Conservation (phyloP, 2,113 vertebrate species). For the Nymphicus hollandicus region DNA sequence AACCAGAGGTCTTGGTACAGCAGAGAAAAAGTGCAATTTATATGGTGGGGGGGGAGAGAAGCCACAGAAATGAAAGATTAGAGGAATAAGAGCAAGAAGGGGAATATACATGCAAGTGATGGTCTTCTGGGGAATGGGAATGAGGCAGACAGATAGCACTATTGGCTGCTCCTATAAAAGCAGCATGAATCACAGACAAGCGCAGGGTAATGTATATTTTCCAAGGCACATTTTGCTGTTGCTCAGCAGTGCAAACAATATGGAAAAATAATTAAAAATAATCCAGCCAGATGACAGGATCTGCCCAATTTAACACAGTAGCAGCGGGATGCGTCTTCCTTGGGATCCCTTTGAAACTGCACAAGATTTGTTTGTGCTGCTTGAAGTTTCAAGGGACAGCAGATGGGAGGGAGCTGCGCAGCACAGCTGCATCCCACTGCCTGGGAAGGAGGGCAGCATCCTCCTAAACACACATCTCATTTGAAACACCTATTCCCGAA, state of each 20-base stretch:
- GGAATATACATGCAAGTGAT: fast-evolving
- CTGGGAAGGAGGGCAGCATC: not conserved
- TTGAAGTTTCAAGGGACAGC: not conserved
- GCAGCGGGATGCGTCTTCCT: not conserved
- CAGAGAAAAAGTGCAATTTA: not conserved
- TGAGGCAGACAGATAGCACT: not conserved
- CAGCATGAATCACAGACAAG: not conserved
- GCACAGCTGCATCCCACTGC: not conserved
- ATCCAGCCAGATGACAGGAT: not conserved
- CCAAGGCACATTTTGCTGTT: not conserved
- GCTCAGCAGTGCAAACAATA: not conserved
- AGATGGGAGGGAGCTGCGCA: not conserved
- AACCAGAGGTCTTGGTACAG: not conserved
- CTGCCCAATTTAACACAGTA: not conserved
- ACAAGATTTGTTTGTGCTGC: fast-evolving
- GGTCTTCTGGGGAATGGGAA: not conserved
- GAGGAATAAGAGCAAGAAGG: not conserved
- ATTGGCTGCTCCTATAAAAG: not conserved
- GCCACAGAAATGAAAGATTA: not conserved
- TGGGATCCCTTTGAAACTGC: not conserved
- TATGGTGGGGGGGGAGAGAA: fast-evolving
- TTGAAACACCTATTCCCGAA: not conserved
- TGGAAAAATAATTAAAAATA: not conserved
- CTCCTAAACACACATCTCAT: not conserved
- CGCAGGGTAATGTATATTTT: not conserved